Evolutionary conservation across 2,113 vertebrate species (phyloP), one percentile per base, ranked within the genome.

Genomic region (Gnathonemus longibarbis): DNA sequence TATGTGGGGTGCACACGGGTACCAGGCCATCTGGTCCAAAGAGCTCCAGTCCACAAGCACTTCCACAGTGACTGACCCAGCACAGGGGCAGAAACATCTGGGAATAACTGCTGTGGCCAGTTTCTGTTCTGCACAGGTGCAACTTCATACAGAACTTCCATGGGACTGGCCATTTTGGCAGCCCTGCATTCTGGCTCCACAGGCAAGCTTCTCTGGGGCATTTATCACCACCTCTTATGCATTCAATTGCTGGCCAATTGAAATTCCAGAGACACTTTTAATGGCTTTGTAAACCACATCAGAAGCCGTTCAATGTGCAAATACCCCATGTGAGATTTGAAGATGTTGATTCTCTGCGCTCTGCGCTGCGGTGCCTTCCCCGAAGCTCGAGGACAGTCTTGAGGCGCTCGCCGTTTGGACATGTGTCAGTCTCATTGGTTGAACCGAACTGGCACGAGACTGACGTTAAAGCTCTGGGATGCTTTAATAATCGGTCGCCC

Each of bases 181-280:
- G 13, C 5, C 35, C 86, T 50, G 49, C 49, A 3, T 27, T 48
- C 84, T 9, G 4, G 48, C n/a, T 58, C 35, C 39, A 42, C 87
- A 21, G 50, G 13, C 21, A n/a, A 58, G 52, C 13, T 42, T 53
- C 50, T 21, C 49, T 31, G 21, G 89, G 35, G 77, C 39, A 48
- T 88, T 53, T 90, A 46, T 58, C 66, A 52, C 50, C 62, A 52
- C 45, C 50, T 87, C 49, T 11, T 35, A 48, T 84, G 74, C 27
- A n/a, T 90, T 42, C 88, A 88, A 90, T 88, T 84, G 70, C 21
- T 46, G 42, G 70, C 86, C 86, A 77, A 88, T 90, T 83, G 49
- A 90, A 90, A 90, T 88, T 90, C 86, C 90, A 90, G 90, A 84
- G 24, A 88, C 66, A 31, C 50, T 88, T 48, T 45, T 89, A 88